Conservation (phyloP, 1,140 invertebrate genomes). For the Caenorhabditis brenneri region DNA sequence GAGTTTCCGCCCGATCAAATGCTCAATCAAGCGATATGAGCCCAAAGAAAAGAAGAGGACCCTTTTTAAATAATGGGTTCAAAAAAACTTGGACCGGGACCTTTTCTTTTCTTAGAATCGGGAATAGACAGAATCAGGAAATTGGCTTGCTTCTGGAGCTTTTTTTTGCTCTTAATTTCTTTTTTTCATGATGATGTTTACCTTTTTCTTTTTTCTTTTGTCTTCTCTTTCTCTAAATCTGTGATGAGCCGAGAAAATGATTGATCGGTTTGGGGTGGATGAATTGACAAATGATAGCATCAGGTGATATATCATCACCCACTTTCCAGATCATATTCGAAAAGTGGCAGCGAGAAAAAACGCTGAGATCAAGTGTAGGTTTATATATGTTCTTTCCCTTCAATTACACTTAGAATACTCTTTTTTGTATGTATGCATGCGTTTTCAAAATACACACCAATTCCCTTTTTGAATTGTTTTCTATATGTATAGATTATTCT, state of each 20-base stretch:
- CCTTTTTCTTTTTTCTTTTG: neutral
- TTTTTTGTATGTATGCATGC: neutral
- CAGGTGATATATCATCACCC: neutral
- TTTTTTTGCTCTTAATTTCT: neutral
- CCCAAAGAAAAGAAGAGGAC: neutral
- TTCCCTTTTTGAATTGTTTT: neutral
- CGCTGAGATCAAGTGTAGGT: conserved; percentile 38
- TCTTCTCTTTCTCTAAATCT: neutral
- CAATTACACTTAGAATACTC: neutral
- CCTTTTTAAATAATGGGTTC: neutral
- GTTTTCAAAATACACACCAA: neutral
- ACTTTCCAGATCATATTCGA: conserved; percentile 38
- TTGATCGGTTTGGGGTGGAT: neutral
- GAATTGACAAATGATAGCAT: neutral
- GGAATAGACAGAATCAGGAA: neutral
- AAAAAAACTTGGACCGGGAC: neutral
- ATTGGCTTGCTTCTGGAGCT: neutral
- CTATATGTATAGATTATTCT: neutral
- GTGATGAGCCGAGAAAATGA: conserved; percentile 27
- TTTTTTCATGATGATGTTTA: conserved; percentile 21
- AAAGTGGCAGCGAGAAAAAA: conserved; percentile 36
- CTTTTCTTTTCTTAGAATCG: no score
- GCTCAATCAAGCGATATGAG: neutral
- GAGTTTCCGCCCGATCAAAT: conserved; percentile 5
- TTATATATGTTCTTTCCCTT: neutral